Percentiles rank a stretch among this genome's conserved stretches.
These are phyloP conservation scores for Notamacropus eugenii DNA, from an alignment of 2,797 vertebrate species.

Conservation along the genomic window DNA sequence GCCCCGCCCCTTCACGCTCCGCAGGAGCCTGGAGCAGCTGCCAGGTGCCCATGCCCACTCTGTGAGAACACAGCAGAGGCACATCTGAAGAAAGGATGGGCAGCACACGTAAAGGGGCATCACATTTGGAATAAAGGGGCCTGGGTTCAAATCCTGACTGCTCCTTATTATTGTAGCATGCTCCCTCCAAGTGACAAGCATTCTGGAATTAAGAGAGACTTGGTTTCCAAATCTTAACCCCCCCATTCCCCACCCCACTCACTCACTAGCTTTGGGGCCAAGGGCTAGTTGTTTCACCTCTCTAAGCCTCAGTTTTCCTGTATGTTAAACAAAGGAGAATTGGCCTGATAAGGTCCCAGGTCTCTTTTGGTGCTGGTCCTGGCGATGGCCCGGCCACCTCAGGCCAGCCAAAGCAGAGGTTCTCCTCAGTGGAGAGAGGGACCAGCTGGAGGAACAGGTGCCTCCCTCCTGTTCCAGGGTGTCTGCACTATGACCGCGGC, in stretches of 20 bases:
- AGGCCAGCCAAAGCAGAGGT: slow-evolving; percentile 49
- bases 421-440: background rate
- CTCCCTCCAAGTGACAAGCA: background rate
- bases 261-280: too few species aligned
- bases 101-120: background rate
- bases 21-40: background rate
- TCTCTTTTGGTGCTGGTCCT: background rate
- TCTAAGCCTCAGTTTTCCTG: background rate
- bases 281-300: background rate
- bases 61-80: background rate
- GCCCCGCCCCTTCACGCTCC: background rate
- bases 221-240: too few species aligned
- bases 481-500: slow-evolving; percentile 97
- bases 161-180: background rate
- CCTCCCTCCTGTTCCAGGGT: slow-evolving; percentile 85
- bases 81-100: background rate
- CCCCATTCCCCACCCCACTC: too few species aligned
- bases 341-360: accelerated
- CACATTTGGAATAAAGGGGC: background rate
- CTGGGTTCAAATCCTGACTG: background rate
- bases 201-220: background rate
- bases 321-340: background rate
- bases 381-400: background rate
- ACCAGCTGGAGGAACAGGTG: background rate
- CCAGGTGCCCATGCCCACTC: background rate